Evolutionary conservation across 64 coral and sea anemone genomes (phyloP), one percentile per base, ranked within the genome.

Genomic region (Stichodactyla helianthus): DNA sequence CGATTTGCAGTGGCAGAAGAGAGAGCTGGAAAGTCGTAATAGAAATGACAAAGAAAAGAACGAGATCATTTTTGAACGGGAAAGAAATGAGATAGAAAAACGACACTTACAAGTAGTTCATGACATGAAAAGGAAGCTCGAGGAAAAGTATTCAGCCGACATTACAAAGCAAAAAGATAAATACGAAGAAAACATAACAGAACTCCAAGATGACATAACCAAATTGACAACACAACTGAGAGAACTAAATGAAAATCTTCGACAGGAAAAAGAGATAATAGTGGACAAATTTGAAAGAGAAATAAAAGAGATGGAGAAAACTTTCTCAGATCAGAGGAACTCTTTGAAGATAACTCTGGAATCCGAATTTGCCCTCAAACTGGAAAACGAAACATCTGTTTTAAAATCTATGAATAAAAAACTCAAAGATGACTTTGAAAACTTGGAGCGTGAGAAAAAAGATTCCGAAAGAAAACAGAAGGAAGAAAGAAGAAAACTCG

Each of bases 11-110:
- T 99, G 90, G 93, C 93, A 99, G 67, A 92, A 93, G 56, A 67
- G 93, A 88, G 97, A 99, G 83, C 79, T 90, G 10, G 97, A 99
- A 25, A 94, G 91, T 79, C 81, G 83, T 51, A 10, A 88, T 19
- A 82, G 90, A 82, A 93, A 94, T 55, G 93, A 99, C 19, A 89
- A 89, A 61, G 97, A 99, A 58, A 95, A 92, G 85, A 88, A 84
- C 60, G 93, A 99, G 61, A 91, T 95, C 79, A 94, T 86, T 7
- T 90, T 82, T 52, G 93, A 99, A 84, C 86, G 90, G 35, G 90
- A 95, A 44, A 89, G 84, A 92, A 99, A 94, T 86, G 97, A 99
- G 52, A 89, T 82, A 17, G 97, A 99, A 31, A 99, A 99, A 77
- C 61, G 84, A 50, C 88, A 90, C 16, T 81, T 90, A 51, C 90